Conservation (phyloP, 1,140 invertebrate genomes). For the Dreissena polymorpha region DNA sequence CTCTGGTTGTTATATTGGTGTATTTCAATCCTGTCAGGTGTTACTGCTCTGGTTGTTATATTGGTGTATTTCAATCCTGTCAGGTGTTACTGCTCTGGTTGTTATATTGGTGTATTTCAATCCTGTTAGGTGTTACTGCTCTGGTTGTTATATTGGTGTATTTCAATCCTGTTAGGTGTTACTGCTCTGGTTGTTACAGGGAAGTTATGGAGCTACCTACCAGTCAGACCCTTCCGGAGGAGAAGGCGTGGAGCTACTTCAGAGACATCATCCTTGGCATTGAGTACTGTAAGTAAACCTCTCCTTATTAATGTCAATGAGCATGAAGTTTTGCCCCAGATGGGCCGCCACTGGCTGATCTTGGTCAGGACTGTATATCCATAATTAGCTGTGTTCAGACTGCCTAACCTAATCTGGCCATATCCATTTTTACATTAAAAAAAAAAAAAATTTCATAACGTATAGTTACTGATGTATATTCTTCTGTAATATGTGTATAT, state of each 20-base stretch:
- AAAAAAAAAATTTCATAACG: too few relatives aligned
- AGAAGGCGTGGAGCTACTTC: conserved; percentile 94
- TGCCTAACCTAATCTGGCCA: too few relatives aligned
- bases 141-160: too few relatives aligned
- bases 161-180: neutral
- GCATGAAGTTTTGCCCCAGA: too few relatives aligned
- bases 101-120: conserved; percentile 19
- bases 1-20: conserved; percentile 19
- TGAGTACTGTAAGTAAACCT: conserved; percentile 87
- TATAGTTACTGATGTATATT: too few relatives aligned
- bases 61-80: neutral
- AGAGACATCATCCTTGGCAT: conserved; percentile 94
- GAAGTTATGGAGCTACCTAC: conserved; percentile 71
- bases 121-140: neutral
- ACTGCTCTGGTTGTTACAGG: conserved; percentile 74
- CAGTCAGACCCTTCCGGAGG: conserved; percentile 82
- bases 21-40: neutral
- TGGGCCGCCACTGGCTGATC: too few relatives aligned
- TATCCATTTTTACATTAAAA: too few relatives aligned
- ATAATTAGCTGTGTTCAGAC: too few relatives aligned
- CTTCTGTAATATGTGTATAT: too few relatives aligned
- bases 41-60: conserved; percentile 21
- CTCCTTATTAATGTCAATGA: neutral
- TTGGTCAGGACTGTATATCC: too few relatives aligned
- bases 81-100: neutral